Conservation (phyloP, 1,140 invertebrate genomes). For the Delia radicum region DNA sequence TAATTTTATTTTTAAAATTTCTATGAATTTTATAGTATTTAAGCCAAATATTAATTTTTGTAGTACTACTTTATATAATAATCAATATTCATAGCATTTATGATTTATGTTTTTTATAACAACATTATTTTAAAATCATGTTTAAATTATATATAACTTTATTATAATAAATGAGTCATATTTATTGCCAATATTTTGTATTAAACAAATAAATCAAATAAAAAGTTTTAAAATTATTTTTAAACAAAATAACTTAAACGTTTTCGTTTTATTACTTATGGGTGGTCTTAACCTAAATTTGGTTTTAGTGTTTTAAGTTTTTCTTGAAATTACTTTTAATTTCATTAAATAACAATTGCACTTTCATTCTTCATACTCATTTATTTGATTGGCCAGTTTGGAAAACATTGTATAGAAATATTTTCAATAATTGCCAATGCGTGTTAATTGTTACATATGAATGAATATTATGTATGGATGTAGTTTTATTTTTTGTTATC, state of each 20-base stretch:
- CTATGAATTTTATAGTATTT: too few relatives aligned
- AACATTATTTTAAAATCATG: neutral
- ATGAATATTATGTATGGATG: neutral
- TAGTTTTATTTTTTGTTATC: neutral
- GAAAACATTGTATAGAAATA: neutral
- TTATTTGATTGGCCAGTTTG: neutral
- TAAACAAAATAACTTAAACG: neutral
- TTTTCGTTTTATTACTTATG: neutral
- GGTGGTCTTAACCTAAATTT: conserved; percentile 14
- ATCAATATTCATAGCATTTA: neutral
- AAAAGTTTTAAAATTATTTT: neutral
- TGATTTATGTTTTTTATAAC: neutral
- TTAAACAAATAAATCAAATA: neutral
- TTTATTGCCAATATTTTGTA: neutral
- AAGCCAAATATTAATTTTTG: neutral
- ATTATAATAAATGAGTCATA: neutral
- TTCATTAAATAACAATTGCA: conserved; percentile 15
- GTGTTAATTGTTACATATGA: conserved; percentile 11
- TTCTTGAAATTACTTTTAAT: conserved; percentile 17
- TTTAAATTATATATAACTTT: neutral
- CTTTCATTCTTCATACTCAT: conserved; percentile 4
- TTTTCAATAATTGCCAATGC: conserved; percentile 15
- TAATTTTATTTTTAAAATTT: too few relatives aligned
- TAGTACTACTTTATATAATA: neutral
- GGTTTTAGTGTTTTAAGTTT: neutral